Evolutionary conservation across 2,113 vertebrate genomes (phyloP).

Genomic region (Dendropsophus ebraccatus): DNA sequence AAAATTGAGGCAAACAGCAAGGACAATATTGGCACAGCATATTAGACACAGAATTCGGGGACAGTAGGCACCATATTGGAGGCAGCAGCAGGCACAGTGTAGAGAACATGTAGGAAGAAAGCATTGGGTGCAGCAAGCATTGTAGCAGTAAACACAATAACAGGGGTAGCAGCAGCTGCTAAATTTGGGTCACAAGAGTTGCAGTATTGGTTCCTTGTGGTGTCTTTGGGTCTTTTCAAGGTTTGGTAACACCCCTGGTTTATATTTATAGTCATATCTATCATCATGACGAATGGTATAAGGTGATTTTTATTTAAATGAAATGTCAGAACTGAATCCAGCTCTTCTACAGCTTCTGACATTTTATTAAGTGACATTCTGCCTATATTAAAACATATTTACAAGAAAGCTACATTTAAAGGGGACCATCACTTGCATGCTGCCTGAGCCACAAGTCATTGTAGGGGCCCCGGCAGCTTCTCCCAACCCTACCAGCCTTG

Average conservation of each 20-base stretch:
- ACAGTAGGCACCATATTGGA: background rate
- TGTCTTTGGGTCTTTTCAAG: background rate
- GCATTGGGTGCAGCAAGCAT: background rate
- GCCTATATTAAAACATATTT: background rate
- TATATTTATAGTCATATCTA: no score
- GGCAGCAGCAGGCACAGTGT: background rate
- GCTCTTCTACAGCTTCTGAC: background rate
- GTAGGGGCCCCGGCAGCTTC: no score
- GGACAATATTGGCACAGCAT: no score
- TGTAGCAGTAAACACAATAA: background rate
- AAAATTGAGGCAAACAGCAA: no score
- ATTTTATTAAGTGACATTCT: background rate
- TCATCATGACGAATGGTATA: no score
- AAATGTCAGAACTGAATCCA: background rate
- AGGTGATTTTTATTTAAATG: no score
- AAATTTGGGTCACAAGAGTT: background rate
- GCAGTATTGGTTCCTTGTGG: background rate
- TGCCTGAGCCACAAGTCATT: no score
- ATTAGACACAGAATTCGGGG: no score
- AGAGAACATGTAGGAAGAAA: background rate
- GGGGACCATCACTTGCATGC: no score
- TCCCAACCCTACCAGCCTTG: no score
- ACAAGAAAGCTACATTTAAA: background rate
- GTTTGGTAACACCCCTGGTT: background rate
- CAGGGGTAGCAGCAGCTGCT: background rate